Base-by-base conservation (phyloP, 2,888 invertebrate species). In the Nemoura dubitans region DNA sequence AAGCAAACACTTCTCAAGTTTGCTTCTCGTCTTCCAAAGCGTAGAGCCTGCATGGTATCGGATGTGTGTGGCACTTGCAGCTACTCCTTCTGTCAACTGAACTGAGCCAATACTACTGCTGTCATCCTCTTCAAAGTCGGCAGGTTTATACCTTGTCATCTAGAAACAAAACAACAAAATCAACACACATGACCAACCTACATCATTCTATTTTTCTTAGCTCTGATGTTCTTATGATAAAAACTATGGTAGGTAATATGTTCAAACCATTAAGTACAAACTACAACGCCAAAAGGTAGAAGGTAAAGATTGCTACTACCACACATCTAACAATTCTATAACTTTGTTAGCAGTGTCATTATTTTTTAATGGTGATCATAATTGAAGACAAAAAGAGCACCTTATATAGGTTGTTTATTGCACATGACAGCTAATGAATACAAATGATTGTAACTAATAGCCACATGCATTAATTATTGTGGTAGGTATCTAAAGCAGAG, bases 61-160 rank as follows among this genome's bases (percentile, higher is more conserved):
- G 90, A 97, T 96, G 90, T 97, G 97, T 81, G 97, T 96, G 16
- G 96, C 95, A 0, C 96, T 96, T 0, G 95, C 94, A 83, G 95
- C 94, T 80, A 96, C 95, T 0, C 96, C 95, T 91, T 97, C 97
- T 89, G 96, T 96, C 88, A 97, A 93, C 89, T 96, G 96, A 43
- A 97, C 96, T 85, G 96, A 97, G 89, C 97, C 97, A 90, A 97
- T 94, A 90, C 96, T 97, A 89, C 95, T 95, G 28, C 94, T 94
- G 90, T 97, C 97, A 89, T 96, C 96, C 90, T 97, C 97, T 91
- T 96, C 96, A 90, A 97, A 96, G 90, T 96, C 96, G 29, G 97
- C 96, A 92, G 96, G 96, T 92, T 96, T 97, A 91, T 97, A 97
- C 89, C 96, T 95, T 89, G 96, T 97, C 97, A 97, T 97, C 97